Base-by-base conservation (phyloP, 2,888 invertebrate genomes). In the Heteropelma amictum region DNA sequence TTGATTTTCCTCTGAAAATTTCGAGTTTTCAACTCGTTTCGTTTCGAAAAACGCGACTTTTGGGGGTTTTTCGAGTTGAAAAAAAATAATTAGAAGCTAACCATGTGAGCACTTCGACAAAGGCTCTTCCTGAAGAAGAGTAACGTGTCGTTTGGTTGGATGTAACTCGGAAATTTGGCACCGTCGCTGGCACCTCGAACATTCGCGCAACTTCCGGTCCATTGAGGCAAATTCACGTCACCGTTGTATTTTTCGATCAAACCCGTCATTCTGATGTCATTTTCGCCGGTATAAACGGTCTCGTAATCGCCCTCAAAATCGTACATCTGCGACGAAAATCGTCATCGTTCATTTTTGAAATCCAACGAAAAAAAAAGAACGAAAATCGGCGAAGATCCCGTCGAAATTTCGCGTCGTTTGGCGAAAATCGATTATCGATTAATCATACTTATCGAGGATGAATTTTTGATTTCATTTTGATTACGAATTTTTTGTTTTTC, bases 51-150 rank as follows among this genome's bases (percentile, higher is more conserved):
- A n/a, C n/a, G n/a, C 21, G 8, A 23, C 10, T 14, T 21, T 47
- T 47, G 19, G 19, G 5, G 21, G n/a, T 23, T 14, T 30, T 3
- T 38, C 14, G 21, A 47, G 10, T 21, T 12, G 14, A 45, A 14
- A 65, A 8, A 21, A 38, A 26, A 40, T 45, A 54, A 17, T 1
- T 5, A 12, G 7, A 70, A 61, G 89, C 92, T 92, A 85, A 96
- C 96, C 92, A 96, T 90, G 51, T 91, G 91, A 23, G 95, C 94
- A n/a, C 95, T 93, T 71, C 97, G 91, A 87, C 97, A 97, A 84
- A 97, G 91, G 85, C 96, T 96, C 86, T 96, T 96, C 74, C 96
- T 92, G 88, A 93, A 97, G 89, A 97, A 95, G 71, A 93, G 87
- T 0, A 96, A 87, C 0, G 92, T 91, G 10, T 95, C 94, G 73